Base-by-base conservation (phyloP, 2,797 vertebrate genomes). In the Cuculus canorus region DNA sequence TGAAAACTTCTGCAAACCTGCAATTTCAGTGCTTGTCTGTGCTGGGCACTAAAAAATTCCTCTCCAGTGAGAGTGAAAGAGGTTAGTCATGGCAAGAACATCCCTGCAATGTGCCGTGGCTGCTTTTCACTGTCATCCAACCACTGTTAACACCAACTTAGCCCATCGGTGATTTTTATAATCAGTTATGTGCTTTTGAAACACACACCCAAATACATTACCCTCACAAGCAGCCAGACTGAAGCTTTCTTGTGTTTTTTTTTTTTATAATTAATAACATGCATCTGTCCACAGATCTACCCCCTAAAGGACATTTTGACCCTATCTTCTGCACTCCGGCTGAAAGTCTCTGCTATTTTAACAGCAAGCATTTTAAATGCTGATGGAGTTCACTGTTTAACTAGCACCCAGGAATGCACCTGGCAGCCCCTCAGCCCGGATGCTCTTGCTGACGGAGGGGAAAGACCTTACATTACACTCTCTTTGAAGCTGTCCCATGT, bases 41-140 rank as follows among this genome's bases (percentile, higher is more conserved):
- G 91, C 93, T 87, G 94, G 86, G 86, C 79, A 95, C 94, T 80
- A 78, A 93, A 60, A 96, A 95, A 96, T 97, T 96, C 96, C 90
- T 84, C 73, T 76, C 9, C 24, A 22, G 41, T 92, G 82, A 93
- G 92, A 96, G 88, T 32, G 48, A 66, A 30, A 82, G 59, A 45
- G 5, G 70, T 97, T 96, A 97, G 83, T 96, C 95, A 95, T 83
- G 91, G 78, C 69, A 47, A 91, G 95, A 97, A 92, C 87, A 97
- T 95, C 90, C 78, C 88, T 92, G 92, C 88, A 96, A 96, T 88
- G 82, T 95, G 95, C 95, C 90, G 82, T 61, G 77, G 47, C 87
- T 72, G 95, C 95, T 94, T 88, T 93, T 95, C 90, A 86, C 43
- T 79, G 88, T 86, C 92, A 90, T 68, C 87, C 86, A 93, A 91